A percentile compares a stretch with the other conserved stretches of the same genome.
Evolutionary conservation across 2,113 vertebrate species (phyloP).

Genomic region (Gadus macrocephalus): DNA sequence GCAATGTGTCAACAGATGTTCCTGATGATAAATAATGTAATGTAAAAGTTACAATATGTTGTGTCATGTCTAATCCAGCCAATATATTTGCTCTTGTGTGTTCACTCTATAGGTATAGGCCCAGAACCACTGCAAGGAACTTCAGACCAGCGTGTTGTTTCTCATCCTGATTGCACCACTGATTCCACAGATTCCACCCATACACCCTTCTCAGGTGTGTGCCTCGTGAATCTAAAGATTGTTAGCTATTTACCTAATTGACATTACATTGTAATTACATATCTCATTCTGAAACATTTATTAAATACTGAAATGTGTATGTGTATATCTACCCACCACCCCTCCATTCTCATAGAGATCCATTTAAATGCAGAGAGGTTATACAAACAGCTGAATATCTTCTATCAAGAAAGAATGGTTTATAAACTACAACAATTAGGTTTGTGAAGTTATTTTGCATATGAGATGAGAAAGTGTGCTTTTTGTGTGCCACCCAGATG

Average conservation of each 20-base stretch:
- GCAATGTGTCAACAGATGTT: neutral
- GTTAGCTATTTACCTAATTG: neutral
- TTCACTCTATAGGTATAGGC: conserved; percentile 1
- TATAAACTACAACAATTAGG: too few species aligned
- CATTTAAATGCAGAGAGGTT: neutral
- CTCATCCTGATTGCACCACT: conserved; percentile 2
- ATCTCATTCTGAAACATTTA: neutral
- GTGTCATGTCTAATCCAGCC: neutral
- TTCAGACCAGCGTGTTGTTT: neutral
- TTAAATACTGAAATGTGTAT: neutral
- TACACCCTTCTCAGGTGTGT: conserved; percentile 4
- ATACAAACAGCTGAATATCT: too few species aligned
- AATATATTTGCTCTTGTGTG: conserved; percentile 4
- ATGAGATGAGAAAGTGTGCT: neutral
- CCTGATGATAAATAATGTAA: neutral
- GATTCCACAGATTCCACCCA: neutral
- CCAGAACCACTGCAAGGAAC: conserved; percentile 5
- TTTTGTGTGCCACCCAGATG: conserved; percentile 5
- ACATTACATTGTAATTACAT: neutral
- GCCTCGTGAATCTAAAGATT: neutral
- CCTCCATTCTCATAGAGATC: too few species aligned
- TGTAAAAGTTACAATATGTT: neutral
- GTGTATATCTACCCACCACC: neutral
- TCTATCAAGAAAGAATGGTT: too few species aligned
- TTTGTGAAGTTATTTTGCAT: neutral